Evolutionary conservation across 2,797 vertebrate species (phyloP), one percentile per base, ranked within the genome.

Genomic region (Pipistrellus nathusii): DNA sequence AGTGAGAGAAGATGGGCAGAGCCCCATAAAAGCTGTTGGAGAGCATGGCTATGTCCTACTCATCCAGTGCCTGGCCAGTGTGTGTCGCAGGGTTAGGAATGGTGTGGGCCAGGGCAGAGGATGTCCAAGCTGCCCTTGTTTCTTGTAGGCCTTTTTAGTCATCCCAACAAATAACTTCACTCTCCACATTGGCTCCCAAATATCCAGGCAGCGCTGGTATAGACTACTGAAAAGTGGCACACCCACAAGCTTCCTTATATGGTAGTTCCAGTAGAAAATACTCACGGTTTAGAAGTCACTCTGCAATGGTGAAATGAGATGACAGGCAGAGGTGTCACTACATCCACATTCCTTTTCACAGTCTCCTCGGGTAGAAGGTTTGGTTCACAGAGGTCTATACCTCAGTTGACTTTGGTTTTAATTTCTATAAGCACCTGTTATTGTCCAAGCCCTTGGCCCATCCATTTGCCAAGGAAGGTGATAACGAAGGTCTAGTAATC

Each of bases 11-110:
- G 12, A 41, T 14, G 41, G 73, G 14, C 35, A 27, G n/a, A 20
- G 38, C 15, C n/a, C 27, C 15, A 0, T 6, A 0, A 57, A 18
- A 41, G 38, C 4, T 1, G 12, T 32, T 35, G 8, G 12, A 10
- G 6, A 20, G 4, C 55, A 18, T 0, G 1, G 46, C 59, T 55
- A 35, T 0, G 0, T 64, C 57, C 83, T 2, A 1, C 25, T 27
- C 18, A n/a, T 35, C 18, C 18, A 27, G 55, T 18, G 8, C 35
- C 80, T 41, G 12, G 6, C 25, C 18, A 1, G 46, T 13, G 41
- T 4, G 12, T 6, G 30, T 21, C 11, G 0, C 48, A 7, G 23
- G 66, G 66, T 27, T 48, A 12, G 15, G 25, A 69, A 46, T 6
- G 5, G 20, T 1, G 0, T 3, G 66, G 18, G 10, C 73, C 57